Percentiles rank a stretch among this genome's conserved stretches.
These are phyloP conservation scores for Drosophila varians DNA, from an alignment of 1,140 invertebrate genomes.

Conservation along the genomic window DNA sequence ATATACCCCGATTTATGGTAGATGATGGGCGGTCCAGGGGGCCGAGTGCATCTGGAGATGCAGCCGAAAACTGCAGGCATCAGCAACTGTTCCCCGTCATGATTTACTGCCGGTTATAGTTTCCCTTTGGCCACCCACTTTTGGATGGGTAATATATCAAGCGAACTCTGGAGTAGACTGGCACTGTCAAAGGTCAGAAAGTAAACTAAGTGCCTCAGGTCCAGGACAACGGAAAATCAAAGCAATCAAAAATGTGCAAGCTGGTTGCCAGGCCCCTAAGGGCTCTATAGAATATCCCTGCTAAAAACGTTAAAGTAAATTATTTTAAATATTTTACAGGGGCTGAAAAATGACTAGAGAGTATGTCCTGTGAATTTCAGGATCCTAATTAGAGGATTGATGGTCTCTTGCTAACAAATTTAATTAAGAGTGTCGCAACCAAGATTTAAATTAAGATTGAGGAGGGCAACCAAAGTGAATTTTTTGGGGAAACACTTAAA, in stretches of 20 bases:
- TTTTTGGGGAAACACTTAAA: too few relatives aligned
- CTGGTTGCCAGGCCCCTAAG: not conserved
- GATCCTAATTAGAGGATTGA: not conserved
- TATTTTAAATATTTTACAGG: not conserved
- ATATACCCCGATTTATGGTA: slow-evolving; percentile 48
- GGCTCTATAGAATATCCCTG: too few relatives aligned
- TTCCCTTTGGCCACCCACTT: slow-evolving; percentile 12
- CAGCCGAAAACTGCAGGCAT: slow-evolving; percentile 50
- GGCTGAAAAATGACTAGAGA: not conserved
- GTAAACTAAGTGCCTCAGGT: slow-evolving; percentile 15
- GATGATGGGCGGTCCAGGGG: slow-evolving; percentile 10
- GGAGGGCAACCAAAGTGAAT: not conserved
- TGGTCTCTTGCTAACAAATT: not conserved
- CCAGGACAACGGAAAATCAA: slow-evolving; percentile 39
- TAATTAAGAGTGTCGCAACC: not conserved
- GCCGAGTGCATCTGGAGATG: slow-evolving; percentile 10
- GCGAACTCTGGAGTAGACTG: slow-evolving; percentile 18
- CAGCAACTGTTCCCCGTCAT: slow-evolving; percentile 39
- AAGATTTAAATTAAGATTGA: not conserved
- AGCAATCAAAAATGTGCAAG: slow-evolving; percentile 42
- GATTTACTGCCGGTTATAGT: slow-evolving; percentile 38
- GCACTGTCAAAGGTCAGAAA: slow-evolving; percentile 16
- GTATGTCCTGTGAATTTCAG: not conserved
- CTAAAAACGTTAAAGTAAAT: not conserved
- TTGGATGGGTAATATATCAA: slow-evolving; percentile 47